These are phyloP conservation scores for Enteromius paludinosus DNA, from an alignment of 2,797 vertebrate genomes.

Conservation along the genomic window DNA sequence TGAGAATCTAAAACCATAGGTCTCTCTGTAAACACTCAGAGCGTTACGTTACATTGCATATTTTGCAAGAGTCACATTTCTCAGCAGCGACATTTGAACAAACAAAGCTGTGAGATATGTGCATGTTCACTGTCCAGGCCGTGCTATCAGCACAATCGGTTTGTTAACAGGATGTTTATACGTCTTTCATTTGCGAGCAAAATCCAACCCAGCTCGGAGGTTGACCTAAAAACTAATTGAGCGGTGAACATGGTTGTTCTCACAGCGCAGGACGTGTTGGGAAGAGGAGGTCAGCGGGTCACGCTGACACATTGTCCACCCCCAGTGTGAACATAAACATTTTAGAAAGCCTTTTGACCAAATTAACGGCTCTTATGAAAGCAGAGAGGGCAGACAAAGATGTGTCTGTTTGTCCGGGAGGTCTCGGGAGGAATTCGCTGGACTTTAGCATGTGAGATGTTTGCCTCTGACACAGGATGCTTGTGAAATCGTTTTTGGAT, in stretches of 20 bases:
- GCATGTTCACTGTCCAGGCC: conserved; percentile 55
- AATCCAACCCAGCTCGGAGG: conserved; percentile 77
- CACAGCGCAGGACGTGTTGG: conserved; percentile 78
- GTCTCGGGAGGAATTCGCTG: conserved; percentile 44
- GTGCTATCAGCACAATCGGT: conserved; percentile 75
- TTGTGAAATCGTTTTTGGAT: conserved; percentile 42
- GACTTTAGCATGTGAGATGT: conserved; percentile 30
- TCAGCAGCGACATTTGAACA: conserved; percentile 29
- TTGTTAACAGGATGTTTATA: conserved; percentile 85
- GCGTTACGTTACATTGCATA: conserved; percentile 25
- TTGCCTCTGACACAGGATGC: conserved; percentile 14
- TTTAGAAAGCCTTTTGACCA: conserved; percentile 83
- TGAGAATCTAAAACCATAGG: neutral
- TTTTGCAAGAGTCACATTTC: neutral
- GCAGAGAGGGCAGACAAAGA: conserved; percentile 55
- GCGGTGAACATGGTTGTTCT: conserved; percentile 84
- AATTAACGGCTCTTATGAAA: conserved; percentile 77
- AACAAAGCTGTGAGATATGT: conserved; percentile 40
- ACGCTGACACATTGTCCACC: conserved; percentile 81
- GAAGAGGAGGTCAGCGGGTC: conserved; percentile 82
- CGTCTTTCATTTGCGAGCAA: conserved; percentile 76
- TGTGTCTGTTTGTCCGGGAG: conserved; percentile 51
- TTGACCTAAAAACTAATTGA: conserved; percentile 82
- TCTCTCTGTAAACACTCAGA: conserved; percentile 36
- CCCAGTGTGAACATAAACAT: conserved; percentile 88